phyloP scores from a whole-genome alignment of 2,888 invertebrate genomes.

The Biston betularia region DNA sequence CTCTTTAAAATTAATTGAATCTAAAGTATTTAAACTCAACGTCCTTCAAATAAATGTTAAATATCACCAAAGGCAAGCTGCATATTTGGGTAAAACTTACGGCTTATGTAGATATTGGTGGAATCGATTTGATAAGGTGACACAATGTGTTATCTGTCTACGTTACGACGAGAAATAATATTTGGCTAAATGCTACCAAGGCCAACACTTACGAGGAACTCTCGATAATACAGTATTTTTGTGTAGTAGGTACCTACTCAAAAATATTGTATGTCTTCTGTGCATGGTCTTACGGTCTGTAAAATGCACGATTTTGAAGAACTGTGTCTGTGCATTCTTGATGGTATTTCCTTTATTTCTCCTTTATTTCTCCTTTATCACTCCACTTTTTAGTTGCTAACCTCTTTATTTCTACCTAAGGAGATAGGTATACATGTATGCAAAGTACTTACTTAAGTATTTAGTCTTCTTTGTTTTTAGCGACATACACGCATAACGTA shows the following conservation, averaged over 20 bases:
- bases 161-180: conserved; percentile 63
- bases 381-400: too few species aligned
- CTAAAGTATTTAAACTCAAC: conserved; percentile 6
- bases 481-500: too few species aligned
- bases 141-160: conserved; percentile 74
- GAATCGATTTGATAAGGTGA: conserved; percentile 66
- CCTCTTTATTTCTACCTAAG: too few species aligned
- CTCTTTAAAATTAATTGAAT: conserved; percentile 47
- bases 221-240: conserved; percentile 50
- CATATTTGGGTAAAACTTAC: conserved; percentile 10
- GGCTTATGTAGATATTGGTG: conserved; percentile 44
- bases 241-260: conserved; percentile 5
- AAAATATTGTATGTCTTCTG: too few species aligned
- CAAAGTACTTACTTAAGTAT: too few species aligned
- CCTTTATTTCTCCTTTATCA: too few species aligned
- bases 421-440: too few species aligned
- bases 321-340: too few species aligned
- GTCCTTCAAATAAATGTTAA: not conserved
- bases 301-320: too few species aligned
- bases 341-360: too few species aligned
- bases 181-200: conserved; percentile 74
- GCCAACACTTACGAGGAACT: conserved; percentile 75
- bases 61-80: not conserved
- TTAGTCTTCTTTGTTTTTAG: too few species aligned
- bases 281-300: too few species aligned